phyloP scores from a whole-genome alignment of 2,888 invertebrate species.

The Acrobasis consociella region DNA sequence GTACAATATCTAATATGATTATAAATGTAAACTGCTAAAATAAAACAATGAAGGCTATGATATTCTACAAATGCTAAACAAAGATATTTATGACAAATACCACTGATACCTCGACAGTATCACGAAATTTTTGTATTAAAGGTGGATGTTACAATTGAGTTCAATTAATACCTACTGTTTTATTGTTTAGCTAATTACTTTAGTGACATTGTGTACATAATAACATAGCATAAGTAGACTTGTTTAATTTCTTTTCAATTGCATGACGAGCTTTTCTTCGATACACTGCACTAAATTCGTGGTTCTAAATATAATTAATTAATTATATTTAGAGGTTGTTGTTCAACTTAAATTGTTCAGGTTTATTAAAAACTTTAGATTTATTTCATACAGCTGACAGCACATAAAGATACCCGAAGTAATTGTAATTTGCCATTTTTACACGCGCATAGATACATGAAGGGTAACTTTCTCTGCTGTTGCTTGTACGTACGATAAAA shows the following conservation, averaged over 20 bases:
- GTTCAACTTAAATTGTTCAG: too few species aligned
- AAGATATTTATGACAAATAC: slow-evolving; percentile 31
- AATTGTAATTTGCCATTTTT: too few species aligned
- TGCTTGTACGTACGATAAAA: background rate
- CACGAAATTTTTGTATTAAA: slow-evolving; percentile 47
- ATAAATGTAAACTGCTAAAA: slow-evolving; percentile 13
- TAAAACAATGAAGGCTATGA: slow-evolving; percentile 18
- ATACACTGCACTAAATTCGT: slow-evolving; percentile 34
- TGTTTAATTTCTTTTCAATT: slow-evolving; percentile 57
- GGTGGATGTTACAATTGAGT: slow-evolving; percentile 66
- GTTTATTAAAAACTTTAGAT: too few species aligned
- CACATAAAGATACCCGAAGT: too few species aligned
- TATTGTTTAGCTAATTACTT: slow-evolving; percentile 65
- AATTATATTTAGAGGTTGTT: too few species aligned
- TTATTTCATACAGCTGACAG: too few species aligned
- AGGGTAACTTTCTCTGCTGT: too few species aligned
- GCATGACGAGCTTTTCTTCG: slow-evolving; percentile 46
- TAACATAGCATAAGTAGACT: slow-evolving; percentile 64
- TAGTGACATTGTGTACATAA: slow-evolving; percentile 68
- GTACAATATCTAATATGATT: slow-evolving; percentile 16
- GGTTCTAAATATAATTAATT: background rate
- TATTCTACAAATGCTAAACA: slow-evolving; percentile 7
- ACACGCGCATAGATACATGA: too few species aligned
- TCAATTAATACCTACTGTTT: slow-evolving; percentile 38
- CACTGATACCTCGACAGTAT: slow-evolving; percentile 8